phyloP scores from a whole-genome alignment of 2,797 vertebrate genomes.

The Glossophaga mutica region DNA sequence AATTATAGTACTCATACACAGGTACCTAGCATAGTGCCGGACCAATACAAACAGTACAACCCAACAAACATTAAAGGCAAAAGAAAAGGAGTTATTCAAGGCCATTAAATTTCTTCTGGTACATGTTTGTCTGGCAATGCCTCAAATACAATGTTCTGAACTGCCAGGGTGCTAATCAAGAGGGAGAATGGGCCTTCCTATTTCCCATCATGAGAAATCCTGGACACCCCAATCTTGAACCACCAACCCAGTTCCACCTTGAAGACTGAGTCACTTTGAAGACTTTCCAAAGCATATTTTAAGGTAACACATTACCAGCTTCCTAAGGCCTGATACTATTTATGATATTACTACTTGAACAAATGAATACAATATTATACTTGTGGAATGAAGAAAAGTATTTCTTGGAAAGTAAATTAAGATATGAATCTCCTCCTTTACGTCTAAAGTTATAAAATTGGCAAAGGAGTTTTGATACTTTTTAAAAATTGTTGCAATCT shows the following conservation, averaged over 20 bases:
- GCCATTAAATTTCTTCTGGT: not conserved
- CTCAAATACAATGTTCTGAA: not conserved
- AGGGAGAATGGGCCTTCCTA: not conserved
- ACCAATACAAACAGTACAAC: not conserved
- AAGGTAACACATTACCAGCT: not conserved
- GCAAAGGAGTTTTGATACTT: not conserved
- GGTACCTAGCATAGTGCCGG: not conserved
- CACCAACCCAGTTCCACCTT: not conserved
- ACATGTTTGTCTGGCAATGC: not conserved
- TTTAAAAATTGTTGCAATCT: not conserved
- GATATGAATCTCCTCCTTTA: not conserved
- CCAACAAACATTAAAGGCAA: not conserved
- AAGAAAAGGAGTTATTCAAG: not conserved
- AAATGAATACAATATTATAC: slow-evolving; percentile 54
- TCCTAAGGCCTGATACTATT: slow-evolving; percentile 36
- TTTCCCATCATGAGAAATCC: not conserved
- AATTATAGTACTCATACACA: not conserved
- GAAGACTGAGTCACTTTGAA: not conserved
- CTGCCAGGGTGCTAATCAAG: not conserved
- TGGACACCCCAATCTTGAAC: not conserved
- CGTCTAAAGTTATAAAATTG: slow-evolving; percentile 32
- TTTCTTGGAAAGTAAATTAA: slow-evolving; percentile 61
- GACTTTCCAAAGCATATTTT: not conserved
- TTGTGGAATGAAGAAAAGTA: not conserved
- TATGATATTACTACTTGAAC: slow-evolving; percentile 23